Evolutionary conservation across 2,797 vertebrate species (phyloP).

Genomic region (Lacerta agilis): DNA sequence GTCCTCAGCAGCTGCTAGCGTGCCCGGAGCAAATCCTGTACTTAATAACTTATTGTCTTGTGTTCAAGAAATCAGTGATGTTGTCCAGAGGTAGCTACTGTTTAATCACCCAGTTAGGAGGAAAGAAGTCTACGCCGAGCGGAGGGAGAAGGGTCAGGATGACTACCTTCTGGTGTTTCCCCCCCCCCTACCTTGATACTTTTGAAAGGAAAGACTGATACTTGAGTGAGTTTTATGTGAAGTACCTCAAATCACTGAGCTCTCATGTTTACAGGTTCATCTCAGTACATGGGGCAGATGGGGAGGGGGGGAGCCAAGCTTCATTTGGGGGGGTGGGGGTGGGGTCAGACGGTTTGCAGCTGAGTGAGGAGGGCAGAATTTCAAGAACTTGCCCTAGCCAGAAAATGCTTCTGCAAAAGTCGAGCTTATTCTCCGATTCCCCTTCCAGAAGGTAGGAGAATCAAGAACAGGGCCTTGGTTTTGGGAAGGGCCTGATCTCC

Average conservation of each 20-base stretch:
- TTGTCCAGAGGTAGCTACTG: constrained; percentile 98
- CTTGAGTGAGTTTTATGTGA: constrained; percentile 80
- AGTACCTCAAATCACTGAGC: constrained; percentile 93
- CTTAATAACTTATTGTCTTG: constrained; percentile 95
- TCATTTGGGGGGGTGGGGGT: not conserved
- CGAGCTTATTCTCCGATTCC: not conserved
- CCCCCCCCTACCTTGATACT: constrained; percentile 77
- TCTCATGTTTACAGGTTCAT: constrained; percentile 93
- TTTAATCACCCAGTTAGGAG: constrained; percentile 57
- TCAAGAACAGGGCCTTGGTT: not conserved
- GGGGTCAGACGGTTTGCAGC: constrained; percentile 42
- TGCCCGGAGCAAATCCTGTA: constrained; percentile 85
- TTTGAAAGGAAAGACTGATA: constrained; percentile 80
- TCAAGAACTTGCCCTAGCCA: constrained; percentile 36
- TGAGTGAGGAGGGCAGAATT: constrained; percentile 47
- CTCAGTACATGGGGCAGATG: constrained; percentile 75
- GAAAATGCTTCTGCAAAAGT: constrained; percentile 39
- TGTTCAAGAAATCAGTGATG: constrained; percentile 98
- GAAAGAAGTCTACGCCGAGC: constrained; percentile 13
- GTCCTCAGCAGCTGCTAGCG: constrained; percentile 82
- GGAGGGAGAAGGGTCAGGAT: constrained; percentile 35
- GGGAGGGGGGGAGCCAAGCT: not conserved
- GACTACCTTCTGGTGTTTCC: constrained; percentile 25
- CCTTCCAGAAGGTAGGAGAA: constrained; percentile 45
- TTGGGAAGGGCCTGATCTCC: constrained; percentile 24